Conservation (phyloP, 92 coral and sea anemone species). For the Meandrina meandrites region DNA sequence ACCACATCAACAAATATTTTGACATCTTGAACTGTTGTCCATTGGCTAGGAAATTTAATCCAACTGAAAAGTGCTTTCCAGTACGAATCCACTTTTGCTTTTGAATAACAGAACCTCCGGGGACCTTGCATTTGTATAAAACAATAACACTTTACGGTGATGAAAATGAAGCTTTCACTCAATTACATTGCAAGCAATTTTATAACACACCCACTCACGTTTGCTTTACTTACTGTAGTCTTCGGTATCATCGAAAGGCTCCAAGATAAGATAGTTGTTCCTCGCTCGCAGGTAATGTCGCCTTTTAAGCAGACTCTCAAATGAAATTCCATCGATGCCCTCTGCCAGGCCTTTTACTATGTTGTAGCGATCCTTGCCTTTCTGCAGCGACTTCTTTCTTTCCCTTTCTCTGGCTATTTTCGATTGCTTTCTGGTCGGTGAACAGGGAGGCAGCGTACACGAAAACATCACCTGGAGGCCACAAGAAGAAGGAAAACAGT, state of each 20-base stretch:
- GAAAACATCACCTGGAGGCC: slow-evolving; percentile 84
- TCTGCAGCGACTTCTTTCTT: slow-evolving; percentile 73
- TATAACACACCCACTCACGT: background rate
- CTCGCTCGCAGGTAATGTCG: slow-evolving; percentile 87
- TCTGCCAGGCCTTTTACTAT: slow-evolving; percentile 93
- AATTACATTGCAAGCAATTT: background rate
- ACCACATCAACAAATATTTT: background rate
- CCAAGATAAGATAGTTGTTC: slow-evolving; percentile 79
- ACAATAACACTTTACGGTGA: background rate
- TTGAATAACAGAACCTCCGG: background rate
- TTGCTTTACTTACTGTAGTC: slow-evolving; percentile 82
- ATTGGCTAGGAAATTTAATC: background rate
- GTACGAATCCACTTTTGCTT: background rate
- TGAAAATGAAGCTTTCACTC: background rate
- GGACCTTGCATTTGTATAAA: background rate
- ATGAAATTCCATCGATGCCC: slow-evolving; percentile 90
- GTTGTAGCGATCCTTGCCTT: slow-evolving; percentile 87
- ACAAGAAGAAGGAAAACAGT: background rate
- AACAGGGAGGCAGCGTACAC: slow-evolving; percentile 80
- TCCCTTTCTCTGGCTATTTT: slow-evolving; percentile 69
- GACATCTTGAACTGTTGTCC: background rate
- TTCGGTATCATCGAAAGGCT: slow-evolving; percentile 91
- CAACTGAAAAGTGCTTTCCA: background rate
- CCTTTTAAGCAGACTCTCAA: slow-evolving; percentile 86
- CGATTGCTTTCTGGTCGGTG: slow-evolving; percentile 72